phyloP scores from a whole-genome alignment of 92 coral and sea anemone species.

The Epizoanthus stellaris region DNA sequence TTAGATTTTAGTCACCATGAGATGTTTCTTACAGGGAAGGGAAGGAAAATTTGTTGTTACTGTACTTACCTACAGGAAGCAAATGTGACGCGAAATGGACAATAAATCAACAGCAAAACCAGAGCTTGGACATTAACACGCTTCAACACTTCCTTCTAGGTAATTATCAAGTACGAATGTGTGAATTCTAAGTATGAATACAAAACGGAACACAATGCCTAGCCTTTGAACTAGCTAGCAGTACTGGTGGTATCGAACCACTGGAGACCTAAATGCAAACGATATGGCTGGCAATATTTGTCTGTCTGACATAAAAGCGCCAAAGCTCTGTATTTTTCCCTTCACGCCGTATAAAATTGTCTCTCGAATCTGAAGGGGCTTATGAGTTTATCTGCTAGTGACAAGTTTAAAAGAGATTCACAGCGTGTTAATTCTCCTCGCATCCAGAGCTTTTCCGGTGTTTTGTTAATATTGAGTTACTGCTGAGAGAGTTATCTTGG shows the following conservation, averaged over 20 bases:
- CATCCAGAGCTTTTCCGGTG: constrained; percentile 40
- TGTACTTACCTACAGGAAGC: constrained; percentile 15
- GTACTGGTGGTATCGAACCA: not conserved
- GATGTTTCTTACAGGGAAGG: not conserved
- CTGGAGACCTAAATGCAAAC: not conserved
- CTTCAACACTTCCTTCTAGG: constrained; percentile 29
- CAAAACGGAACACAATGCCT: constrained; percentile 8
- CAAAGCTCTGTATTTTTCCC: not conserved
- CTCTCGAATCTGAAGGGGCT: not conserved
- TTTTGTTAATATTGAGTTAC: constrained; percentile 10
- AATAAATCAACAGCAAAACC: constrained; percentile 5
- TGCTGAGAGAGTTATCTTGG: constrained; percentile 1
- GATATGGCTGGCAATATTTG: not conserved
- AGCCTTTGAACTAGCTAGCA: not conserved
- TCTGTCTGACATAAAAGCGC: not conserved
- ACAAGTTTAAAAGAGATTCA: constrained; percentile 5
- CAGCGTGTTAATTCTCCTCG: constrained; percentile 20
- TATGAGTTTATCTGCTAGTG: constrained; percentile 6
- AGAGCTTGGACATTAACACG: constrained; percentile 19
- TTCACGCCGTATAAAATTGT: constrained; percentile 15
- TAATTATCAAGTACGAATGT: constrained; percentile 45
- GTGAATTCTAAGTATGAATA: constrained; percentile 34
- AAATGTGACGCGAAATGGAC: constrained; percentile 8
- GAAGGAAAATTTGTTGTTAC: constrained; percentile 17
- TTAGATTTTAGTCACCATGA: not conserved